Evolutionary conservation across 1,140 invertebrate species (phyloP).

Genomic region (Piezodorus guildinii): DNA sequence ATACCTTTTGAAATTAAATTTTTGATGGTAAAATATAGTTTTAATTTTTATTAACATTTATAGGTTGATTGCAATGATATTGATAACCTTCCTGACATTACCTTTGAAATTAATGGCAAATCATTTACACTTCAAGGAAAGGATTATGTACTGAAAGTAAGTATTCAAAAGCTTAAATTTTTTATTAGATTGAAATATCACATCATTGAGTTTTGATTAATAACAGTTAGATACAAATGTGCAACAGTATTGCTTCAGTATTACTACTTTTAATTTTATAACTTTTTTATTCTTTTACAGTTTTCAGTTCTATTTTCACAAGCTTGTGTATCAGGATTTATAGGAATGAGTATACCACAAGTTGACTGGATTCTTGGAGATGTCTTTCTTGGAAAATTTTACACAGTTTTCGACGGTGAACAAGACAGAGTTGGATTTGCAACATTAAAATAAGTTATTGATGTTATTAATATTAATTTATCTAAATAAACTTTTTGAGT

Average conservation of each 20-base stretch:
- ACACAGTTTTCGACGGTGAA: constrained; percentile 88
- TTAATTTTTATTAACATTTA: not conserved
- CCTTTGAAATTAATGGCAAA: constrained; percentile 22
- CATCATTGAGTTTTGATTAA: too few relatives aligned
- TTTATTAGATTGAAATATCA: too few relatives aligned
- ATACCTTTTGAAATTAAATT: too few relatives aligned
- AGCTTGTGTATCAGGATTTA: constrained; percentile 88
- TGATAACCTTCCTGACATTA: constrained; percentile 19
- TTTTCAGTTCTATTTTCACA: constrained; percentile 34
- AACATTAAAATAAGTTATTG: constrained; percentile 10
- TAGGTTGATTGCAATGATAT: constrained; percentile 22
- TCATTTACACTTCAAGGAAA: constrained; percentile 51
- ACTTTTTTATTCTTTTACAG: not conserved
- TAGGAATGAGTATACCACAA: constrained; percentile 88
- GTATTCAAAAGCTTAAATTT: constrained; percentile 1
- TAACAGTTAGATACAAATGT: too few relatives aligned
- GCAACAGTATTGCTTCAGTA: too few relatives aligned
- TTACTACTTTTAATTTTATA: too few relatives aligned
- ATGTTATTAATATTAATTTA: too few relatives aligned
- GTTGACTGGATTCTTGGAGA: constrained; percentile 93
- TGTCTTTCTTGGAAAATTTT: constrained; percentile 91
- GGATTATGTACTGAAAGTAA: constrained; percentile 79
- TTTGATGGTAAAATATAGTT: not conserved
- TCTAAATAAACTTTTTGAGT: too few relatives aligned
- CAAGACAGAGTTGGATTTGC: constrained; percentile 91